Evolutionary conservation across 2,888 invertebrate genomes (phyloP), one percentile per base, ranked within the genome.

Genomic region (Hermaeophaga mercurialis): DNA sequence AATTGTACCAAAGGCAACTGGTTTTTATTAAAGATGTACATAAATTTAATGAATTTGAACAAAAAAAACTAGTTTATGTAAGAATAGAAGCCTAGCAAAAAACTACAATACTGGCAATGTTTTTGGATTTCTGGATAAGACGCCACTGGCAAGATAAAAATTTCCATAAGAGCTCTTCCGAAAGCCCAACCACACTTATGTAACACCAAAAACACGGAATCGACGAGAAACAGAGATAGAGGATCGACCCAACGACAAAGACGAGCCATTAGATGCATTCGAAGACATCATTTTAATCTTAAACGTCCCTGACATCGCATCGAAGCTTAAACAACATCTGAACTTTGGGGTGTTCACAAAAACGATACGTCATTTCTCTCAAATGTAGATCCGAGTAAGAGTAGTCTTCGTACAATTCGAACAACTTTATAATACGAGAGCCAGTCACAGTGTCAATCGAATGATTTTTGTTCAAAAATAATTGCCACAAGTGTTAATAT

Each of bases 221-320:
- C 4, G 11, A 41, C n/a, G 33, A 43, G 11, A 31, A 33, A 50
- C 57, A 56, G 62, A 33, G 46, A 59, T 61, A 62, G 63, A 64
- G 65, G 69, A 69, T 63, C 68, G 66, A 62, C 67, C 62, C 58
- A 63, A 62, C 69, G 70, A 72, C 72, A 72, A 72, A 72, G 72
- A 70, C 70, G 67, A 68, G 70, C 73, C 73, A 73, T 72, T 73
- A 73, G 72, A 70, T 67, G 68, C 67, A 66, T 68, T 69, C 66
- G 66, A 64, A 62, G 64, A 66, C 64, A 63, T 64, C 66, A 61
- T 64, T 56, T 67, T 55, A 62, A 61, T 67, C 72, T 72, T 71
- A 72, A 73, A 74, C 72, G 73, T 73, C 73, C 71, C 71, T 74
- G 74, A 73, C 72, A 70, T 71, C 73, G 67, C 72, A 70, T 72